Base-by-base conservation (phyloP, 2,888 invertebrate species). In the Dryobota labecula region DNA sequence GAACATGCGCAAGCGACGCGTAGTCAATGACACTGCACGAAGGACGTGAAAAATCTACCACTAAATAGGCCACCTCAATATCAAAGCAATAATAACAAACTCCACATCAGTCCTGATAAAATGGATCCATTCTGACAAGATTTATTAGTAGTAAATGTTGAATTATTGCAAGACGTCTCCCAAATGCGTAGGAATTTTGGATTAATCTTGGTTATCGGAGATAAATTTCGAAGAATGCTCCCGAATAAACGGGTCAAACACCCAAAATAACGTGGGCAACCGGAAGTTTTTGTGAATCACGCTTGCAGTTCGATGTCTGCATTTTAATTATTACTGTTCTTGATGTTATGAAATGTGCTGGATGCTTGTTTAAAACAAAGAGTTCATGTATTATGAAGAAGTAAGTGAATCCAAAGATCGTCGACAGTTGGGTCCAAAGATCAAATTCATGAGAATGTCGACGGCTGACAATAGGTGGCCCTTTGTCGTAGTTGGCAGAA, bases 251-350 rank as follows among this genome's bases (percentile, higher is more conserved):
- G 86, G 91, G 90, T 90, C 92, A 90, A 89, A 84, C 88, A 87
- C 87, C 90, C 88, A 89, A 90, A 93, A 92, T 92, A 91, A 88
- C 84, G 76, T 85, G 84, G 88, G 86, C 84, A 87, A 87, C 86
- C 90, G 92, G 90, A 91, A 91, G 87, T 85, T 89, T 88, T 87
- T 87, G 87, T 92, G 93, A 94, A 88, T 94, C 93, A 92, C 80
- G 74, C 84, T 80, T 88, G 84, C 88, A 90, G 88, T 88, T 86
- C 80, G 83, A 86, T 88, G 86, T 88, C 86, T 88, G 80, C 56
- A 73, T 74, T 85, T 84, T 75, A 81, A 79, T 80, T 80, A 79
- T 80, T 80, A 79, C 66, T 80, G 69, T 54, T 77, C 70, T 70
- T 74, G 69, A 72, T 69, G 77, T 76, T 66, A 53, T 67, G 49